Evolutionary conservation across 2,113 vertebrate species (phyloP).

Genomic region (Tretioscincus oriximinensis): DNA sequence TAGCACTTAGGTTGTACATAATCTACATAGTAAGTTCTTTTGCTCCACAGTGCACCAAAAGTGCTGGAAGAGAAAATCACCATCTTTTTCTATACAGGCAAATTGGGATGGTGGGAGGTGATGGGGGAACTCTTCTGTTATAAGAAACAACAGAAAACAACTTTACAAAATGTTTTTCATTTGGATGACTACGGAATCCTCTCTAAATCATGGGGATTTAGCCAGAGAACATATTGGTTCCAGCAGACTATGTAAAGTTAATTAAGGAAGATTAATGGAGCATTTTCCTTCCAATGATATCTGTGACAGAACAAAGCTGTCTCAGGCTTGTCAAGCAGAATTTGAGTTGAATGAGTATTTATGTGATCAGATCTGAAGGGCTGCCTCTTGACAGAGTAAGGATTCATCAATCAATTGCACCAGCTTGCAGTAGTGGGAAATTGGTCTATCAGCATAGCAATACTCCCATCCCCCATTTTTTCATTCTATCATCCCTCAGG

Average conservation of each 20-base stretch:
- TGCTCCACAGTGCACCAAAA: background rate
- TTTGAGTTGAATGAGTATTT: conserved; percentile 99
- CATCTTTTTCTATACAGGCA: conserved; percentile 66
- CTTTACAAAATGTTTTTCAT: conserved; percentile 74
- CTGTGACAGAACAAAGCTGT: conserved; percentile 99
- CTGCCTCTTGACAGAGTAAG: conserved; percentile 95
- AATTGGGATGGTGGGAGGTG: conserved; percentile 57
- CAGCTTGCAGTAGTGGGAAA: conserved; percentile 95
- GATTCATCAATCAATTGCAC: conserved; percentile 98
- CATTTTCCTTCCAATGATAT: conserved; percentile 97
- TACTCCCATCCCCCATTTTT: conserved; percentile 82
- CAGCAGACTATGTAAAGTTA: conserved; percentile 95
- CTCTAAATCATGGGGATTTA: conserved; percentile 83
- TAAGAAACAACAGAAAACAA: conserved; percentile 71
- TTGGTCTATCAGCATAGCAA: conserved; percentile 93
- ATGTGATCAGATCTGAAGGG: conserved; percentile 99
- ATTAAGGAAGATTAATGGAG: conserved; percentile 99
- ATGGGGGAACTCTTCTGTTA: conserved; percentile 78
- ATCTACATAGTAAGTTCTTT: background rate
- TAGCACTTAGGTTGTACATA: background rate
- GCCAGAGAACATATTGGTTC: conserved; percentile 84
- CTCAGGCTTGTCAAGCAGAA: conserved; percentile 97
- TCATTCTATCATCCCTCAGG: conserved; percentile 97
- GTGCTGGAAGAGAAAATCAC: conserved; percentile 37
- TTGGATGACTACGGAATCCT: conserved; percentile 86